These are phyloP conservation scores for Nasonia giraulti DNA, from an alignment of 1,140 invertebrate genomes.

Conservation along the genomic window DNA sequence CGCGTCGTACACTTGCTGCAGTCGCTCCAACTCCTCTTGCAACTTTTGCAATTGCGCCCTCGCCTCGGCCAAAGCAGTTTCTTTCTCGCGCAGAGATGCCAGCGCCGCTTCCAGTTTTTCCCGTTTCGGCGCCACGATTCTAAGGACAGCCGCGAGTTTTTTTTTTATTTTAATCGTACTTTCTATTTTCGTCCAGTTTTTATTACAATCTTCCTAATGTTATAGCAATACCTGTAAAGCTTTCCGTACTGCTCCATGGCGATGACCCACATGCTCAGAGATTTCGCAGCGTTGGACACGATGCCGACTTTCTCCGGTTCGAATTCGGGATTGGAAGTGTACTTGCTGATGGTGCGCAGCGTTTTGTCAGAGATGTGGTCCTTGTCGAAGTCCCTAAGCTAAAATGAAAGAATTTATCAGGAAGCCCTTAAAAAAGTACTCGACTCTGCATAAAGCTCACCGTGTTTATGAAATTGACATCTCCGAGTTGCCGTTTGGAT, in stretches of 20 bases:
- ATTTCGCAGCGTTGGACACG: constrained; percentile 88
- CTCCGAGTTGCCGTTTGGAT: constrained; percentile 88
- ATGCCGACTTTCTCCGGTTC: constrained; percentile 88
- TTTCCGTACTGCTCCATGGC: constrained; percentile 92
- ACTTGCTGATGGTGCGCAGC: constrained; percentile 85
- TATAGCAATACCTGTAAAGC: constrained; percentile 80
- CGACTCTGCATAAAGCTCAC: constrained; percentile 51
- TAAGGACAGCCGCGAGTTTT: constrained; percentile 64
- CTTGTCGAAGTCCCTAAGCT: constrained; percentile 89
- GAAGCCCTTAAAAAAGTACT: too few relatives aligned
- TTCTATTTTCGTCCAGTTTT: constrained; percentile 76
- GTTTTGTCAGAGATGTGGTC: constrained; percentile 89
- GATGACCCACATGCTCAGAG: constrained; percentile 91
- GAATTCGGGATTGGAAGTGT: constrained; percentile 88
- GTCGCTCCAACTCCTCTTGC: constrained; percentile 80
- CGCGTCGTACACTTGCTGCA: constrained; percentile 82
- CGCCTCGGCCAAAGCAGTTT: constrained; percentile 83
- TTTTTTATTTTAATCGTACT: constrained; percentile 60
- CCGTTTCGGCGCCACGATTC: constrained; percentile 79
- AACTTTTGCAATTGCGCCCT: constrained; percentile 84
- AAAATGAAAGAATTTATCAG: constrained; percentile 53
- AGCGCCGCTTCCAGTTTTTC: constrained; percentile 84
- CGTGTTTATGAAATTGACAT: constrained; percentile 82
- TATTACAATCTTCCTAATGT: not conserved
- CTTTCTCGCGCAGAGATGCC: constrained; percentile 84